Percentiles rank a stretch among this genome's conserved stretches.
Evolutionary conservation across 2,113 vertebrate genomes (phyloP).

Genomic region (Passer domesticus): DNA sequence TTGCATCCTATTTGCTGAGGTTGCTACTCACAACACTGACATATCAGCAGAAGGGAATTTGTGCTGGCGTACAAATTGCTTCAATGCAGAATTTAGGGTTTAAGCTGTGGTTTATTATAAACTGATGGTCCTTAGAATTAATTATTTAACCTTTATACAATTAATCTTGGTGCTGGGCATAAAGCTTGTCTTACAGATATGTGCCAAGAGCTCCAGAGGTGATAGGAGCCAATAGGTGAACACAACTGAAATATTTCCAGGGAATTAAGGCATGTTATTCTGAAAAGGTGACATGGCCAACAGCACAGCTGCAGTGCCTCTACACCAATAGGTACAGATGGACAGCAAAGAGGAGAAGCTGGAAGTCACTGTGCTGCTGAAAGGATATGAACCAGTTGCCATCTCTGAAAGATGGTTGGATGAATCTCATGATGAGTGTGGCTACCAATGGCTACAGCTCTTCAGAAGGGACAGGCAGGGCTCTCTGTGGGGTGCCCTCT

Average conservation of each 20-base stretch:
- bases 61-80: neutral
- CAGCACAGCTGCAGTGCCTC: neutral
- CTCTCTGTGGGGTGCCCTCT: neutral
- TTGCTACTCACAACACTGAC: neutral
- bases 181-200: neutral
- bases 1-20: neutral
- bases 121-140: neutral
- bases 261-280: neutral
- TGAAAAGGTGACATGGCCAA: no score
- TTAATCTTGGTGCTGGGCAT: neutral
- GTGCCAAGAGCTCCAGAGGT: neutral
- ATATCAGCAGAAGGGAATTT: neutral
- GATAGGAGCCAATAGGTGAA: neutral
- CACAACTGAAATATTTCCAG: neutral
- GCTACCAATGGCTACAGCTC: neutral
- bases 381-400: neutral
- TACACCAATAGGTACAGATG: no score
- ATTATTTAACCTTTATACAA: neutral
- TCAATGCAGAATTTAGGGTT: neutral
- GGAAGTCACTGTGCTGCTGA: neutral
- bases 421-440: fast-evolving
- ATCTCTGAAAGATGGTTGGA: neutral
- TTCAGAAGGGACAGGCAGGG: neutral
- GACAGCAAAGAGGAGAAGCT: neutral
- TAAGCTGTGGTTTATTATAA: neutral